Evolutionary conservation across 2,797 vertebrate species (phyloP).

Genomic region (Glyptemys insculpta): DNA sequence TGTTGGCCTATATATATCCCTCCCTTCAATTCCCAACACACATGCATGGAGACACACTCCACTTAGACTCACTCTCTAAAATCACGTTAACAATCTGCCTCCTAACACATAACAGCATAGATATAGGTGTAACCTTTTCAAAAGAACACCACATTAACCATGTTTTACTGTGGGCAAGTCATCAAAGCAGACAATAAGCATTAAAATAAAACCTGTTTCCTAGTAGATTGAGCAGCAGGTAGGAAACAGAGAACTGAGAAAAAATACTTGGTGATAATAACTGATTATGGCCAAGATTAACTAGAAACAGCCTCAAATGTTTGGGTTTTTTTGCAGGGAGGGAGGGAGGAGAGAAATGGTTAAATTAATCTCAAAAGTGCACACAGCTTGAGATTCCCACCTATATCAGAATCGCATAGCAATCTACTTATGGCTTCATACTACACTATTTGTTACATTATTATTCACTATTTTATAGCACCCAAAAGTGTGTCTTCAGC

Average conservation of each 20-base stretch:
- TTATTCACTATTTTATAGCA: background rate
- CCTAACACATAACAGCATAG: background rate
- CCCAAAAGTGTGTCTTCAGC: background rate
- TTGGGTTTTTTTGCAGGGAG: background rate
- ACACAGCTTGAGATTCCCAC: background rate
- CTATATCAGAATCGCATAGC: background rate
- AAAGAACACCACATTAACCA: background rate
- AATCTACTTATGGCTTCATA: background rate
- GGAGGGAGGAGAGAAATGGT: background rate
- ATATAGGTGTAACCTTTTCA: background rate
- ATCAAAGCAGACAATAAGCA: background rate
- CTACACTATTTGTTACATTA: background rate
- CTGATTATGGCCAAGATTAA: background rate
- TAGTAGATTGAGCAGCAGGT: background rate
- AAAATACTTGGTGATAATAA: background rate
- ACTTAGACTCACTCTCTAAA: background rate
- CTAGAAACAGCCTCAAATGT: background rate
- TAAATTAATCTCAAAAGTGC: background rate
- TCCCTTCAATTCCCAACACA: background rate
- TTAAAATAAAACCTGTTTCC: slow-evolving; percentile 5
- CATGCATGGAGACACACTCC: background rate
- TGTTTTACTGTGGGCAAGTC: background rate
- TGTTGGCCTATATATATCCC: background rate
- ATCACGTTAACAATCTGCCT: background rate
- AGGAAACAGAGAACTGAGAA: background rate